Base-by-base conservation (phyloP, 2,888 invertebrate species). In the Strigamia maritima region DNA sequence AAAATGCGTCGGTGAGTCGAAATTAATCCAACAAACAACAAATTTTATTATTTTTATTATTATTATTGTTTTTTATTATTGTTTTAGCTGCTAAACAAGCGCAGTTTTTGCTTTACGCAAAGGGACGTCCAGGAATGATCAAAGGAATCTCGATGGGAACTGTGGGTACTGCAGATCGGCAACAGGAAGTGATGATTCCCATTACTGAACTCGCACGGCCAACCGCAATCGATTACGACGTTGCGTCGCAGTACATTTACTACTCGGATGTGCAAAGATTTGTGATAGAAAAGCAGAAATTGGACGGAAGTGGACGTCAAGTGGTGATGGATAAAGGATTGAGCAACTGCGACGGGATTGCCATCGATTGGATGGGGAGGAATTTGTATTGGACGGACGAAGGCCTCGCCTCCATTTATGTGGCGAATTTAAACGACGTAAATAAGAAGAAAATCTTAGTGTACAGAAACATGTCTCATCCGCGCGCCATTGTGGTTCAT, bases 331-430 rank as follows among this genome's bases (percentile, higher is more conserved):
- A 88, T 1, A 88, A 89, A 60, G 89, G 83, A 79, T 87, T 91
- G 0, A 89, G 89, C 82, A 89, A 90, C 84, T 91, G 91, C 83
- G 91, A 92, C 83, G 92, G 93, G 4, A 85, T 95, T 81, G 94
- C 94, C 49, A 90, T 94, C 79, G 95, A 96, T 87, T 94, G 93
- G 93, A 89, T 94, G 84, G 91, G 92, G 80, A 86, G 89, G 80
- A 94, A 94, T 87, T 85, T 96, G 80, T 96, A 93, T 87, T 95
- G 94, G 93, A 92, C 93, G 78, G 93, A 93, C 86, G 90, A 90
- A 85, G 90, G 90, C 79, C 87, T 90, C 82, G 90, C 91, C 79
- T 89, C 89, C 78, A 89, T 95, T 81, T 90, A 89, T 83, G 93
- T 92, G 44, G 90, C 92, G 74, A 90, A 89, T 44, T 85, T 94